Conservation (phyloP, 2,888 invertebrate genomes). For the Parascotia fuliginaria region DNA sequence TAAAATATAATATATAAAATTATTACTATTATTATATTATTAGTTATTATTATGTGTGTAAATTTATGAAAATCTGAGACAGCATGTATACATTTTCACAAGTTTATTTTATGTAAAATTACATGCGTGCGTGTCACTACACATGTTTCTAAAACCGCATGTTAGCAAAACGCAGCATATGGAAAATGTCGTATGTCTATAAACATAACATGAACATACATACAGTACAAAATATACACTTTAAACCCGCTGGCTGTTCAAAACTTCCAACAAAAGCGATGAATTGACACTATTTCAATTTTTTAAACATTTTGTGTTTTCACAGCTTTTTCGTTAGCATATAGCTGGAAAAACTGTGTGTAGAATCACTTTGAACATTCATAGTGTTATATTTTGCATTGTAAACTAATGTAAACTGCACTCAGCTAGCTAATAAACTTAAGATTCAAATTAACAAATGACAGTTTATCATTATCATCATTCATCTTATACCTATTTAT, state of each 20-base stretch:
- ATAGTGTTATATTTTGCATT: too few relatives aligned
- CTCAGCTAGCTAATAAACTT: too few relatives aligned
- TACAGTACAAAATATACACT: slow-evolving; percentile 2
- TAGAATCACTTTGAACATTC: too few relatives aligned
- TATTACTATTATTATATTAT: too few relatives aligned
- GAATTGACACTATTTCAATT: not conserved
- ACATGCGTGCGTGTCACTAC: slow-evolving; percentile 4
- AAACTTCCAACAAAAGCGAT: not conserved
- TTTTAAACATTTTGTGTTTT: not conserved
- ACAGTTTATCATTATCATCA: too few relatives aligned
- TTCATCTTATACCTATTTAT: too few relatives aligned
- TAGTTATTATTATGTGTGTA: too few relatives aligned
- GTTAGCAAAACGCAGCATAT: slow-evolving; percentile 12
- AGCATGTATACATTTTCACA: not conserved
- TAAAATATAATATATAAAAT: too few relatives aligned
- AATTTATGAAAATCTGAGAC: too few relatives aligned
- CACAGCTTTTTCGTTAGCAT: not conserved
- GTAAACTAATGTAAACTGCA: too few relatives aligned
- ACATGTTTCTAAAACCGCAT: slow-evolving; percentile 9
- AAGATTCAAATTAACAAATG: too few relatives aligned
- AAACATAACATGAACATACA: slow-evolving; percentile 3
- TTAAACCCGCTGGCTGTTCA: not conserved
- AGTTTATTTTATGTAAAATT: not conserved
- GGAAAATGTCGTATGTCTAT: slow-evolving; percentile 7
- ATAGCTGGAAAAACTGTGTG: not conserved